Evolutionary conservation across 1,140 invertebrate genomes (phyloP).

Genomic region (Laupala kohalensis): DNA sequence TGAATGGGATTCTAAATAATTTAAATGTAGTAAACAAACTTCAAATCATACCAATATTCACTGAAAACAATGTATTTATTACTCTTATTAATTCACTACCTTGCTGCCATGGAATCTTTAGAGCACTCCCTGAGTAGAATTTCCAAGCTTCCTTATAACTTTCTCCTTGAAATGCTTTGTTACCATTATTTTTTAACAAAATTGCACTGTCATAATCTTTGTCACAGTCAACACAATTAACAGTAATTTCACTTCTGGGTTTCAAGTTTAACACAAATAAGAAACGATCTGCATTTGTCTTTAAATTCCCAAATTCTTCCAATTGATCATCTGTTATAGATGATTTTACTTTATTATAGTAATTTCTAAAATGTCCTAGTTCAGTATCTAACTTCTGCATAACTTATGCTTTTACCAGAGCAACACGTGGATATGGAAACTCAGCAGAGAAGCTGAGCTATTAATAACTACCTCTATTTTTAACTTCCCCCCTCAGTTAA

Average conservation of each 20-base stretch:
- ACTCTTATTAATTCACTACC: conserved; percentile 30
- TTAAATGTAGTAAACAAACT: not conserved
- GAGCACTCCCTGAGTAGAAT: conserved; percentile 56
- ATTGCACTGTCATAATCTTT: conserved; percentile 52
- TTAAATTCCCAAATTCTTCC: not conserved
- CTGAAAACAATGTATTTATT: not conserved
- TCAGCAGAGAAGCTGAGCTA: not conserved
- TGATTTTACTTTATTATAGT: not conserved
- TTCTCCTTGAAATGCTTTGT: conserved; percentile 59
- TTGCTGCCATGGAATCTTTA: conserved; percentile 46
- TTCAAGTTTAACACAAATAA: not conserved
- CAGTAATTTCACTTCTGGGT: not conserved
- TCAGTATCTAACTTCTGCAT: not conserved
- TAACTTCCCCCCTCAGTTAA: not conserved
- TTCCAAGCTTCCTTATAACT: conserved; percentile 59
- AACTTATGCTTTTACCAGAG: not conserved
- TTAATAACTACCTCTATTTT: not conserved
- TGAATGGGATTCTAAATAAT: conserved; percentile 15
- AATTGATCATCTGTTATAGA: not conserved
- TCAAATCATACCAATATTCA: not conserved
- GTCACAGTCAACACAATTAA: conserved; percentile 16
- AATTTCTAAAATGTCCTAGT: not conserved
- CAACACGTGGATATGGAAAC: not conserved
- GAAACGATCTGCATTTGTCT: not conserved
- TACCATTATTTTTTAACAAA: conserved; percentile 58